A percentile compares a stretch with the other conserved stretches of the same genome.
These are phyloP conservation scores for Dasyornis broadbenti DNA, from an alignment of 2,113 vertebrate genomes.

Conservation along the genomic window DNA sequence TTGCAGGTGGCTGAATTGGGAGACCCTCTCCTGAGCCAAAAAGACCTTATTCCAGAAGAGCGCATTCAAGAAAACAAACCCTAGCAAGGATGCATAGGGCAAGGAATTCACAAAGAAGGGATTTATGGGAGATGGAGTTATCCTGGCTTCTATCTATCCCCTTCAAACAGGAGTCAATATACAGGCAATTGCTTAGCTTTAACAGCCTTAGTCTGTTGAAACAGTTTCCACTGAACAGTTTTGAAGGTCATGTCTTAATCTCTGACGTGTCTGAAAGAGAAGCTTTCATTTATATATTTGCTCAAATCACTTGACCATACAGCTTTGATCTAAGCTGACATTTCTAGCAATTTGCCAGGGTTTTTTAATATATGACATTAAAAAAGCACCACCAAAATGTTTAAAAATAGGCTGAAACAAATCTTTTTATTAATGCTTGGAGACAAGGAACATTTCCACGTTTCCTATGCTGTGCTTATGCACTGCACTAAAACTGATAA, in stretches of 20 bases:
- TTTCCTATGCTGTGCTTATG: neutral
- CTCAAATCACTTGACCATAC: neutral
- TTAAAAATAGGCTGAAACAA: slow-evolving; percentile 12
- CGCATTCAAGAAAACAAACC: neutral
- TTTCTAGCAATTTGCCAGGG: neutral
- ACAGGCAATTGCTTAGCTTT: neutral
- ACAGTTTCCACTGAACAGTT: neutral
- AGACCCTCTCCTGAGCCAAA: neutral
- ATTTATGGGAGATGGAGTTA: neutral
- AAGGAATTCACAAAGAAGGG: neutral
- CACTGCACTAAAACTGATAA: neutral
- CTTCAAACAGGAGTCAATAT: neutral
- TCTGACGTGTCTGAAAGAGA: neutral
- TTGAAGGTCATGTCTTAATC: neutral
- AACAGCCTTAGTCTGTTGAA: neutral
- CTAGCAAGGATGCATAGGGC: neutral
- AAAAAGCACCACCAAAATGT: neutral
- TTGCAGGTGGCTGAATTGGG: neutral
- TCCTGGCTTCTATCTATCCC: neutral
- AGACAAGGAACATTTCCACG: neutral
- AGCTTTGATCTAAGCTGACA: neutral
- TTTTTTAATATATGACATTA: neutral
- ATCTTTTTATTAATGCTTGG: neutral
- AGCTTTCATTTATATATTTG: neutral
- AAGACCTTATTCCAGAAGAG: neutral